phyloP scores from a whole-genome alignment of 2,888 invertebrate genomes.

The Opisthograptis luteolata region DNA sequence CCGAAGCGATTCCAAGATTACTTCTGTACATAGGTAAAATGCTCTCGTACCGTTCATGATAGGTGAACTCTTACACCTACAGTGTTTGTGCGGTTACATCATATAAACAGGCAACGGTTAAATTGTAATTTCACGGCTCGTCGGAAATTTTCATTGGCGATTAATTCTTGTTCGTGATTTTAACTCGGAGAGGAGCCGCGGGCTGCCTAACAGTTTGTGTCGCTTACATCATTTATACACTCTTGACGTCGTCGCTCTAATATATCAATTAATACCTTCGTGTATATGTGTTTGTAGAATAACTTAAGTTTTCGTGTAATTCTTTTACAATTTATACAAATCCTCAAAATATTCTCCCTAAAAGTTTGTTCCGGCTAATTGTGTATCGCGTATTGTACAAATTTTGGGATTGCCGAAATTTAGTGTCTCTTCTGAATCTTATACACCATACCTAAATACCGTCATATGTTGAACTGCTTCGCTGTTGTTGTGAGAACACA shows the following conservation, averaged over 20 bases:
- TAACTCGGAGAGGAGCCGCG: conserved; percentile 52
- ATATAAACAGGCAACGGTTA: conserved; percentile 71
- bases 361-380: too few relatives aligned
- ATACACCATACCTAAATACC: conserved; percentile 17
- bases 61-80: conserved; percentile 13
- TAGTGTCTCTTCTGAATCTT: background rate
- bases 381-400: conserved; percentile 21
- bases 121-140: conserved; percentile 81
- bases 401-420: conserved; percentile 2
- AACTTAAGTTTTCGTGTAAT: too few relatives aligned
- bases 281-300: background rate
- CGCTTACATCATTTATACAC: conserved; percentile 49
- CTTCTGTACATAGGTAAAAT: conserved; percentile 1
- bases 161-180: conserved; percentile 75
- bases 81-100: conserved; percentile 38
- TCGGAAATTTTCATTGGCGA: conserved; percentile 77
- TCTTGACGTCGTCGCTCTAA: conserved; percentile 37
- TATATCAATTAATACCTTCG: conserved; percentile 40
- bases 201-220: conserved; percentile 48
- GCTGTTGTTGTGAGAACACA: conserved; percentile 28
- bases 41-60: too few relatives aligned
- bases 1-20: too few relatives aligned
- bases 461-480: conserved; percentile 25
- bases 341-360: too few relatives aligned
- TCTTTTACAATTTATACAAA: too few relatives aligned